Percentiles rank a stretch among this genome's conserved stretches.
phyloP scores from a whole-genome alignment of 2,113 vertebrate genomes.

The Cacatua alba region DNA sequence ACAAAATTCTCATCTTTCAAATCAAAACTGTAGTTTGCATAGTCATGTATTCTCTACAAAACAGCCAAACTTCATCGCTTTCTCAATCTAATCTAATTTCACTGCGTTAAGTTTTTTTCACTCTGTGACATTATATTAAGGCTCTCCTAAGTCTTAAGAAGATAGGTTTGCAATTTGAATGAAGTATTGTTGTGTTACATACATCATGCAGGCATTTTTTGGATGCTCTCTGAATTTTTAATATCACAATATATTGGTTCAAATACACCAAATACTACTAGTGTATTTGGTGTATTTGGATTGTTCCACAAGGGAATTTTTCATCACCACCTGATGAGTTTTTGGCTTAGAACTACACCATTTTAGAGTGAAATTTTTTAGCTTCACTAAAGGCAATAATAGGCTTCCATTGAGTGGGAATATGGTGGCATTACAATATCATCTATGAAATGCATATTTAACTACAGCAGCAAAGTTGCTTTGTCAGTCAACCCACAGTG shows the following conservation, averaged over 20 bases:
- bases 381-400: not conserved
- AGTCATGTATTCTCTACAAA: not conserved
- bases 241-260: not conserved
- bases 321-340: not conserved
- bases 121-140: not conserved
- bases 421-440: not conserved
- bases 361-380: not conserved
- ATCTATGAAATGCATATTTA: not conserved
- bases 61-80: not conserved
- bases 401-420: not conserved
- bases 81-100: not conserved
- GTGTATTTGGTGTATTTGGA: not conserved
- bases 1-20: not conserved
- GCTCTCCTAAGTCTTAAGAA: not conserved
- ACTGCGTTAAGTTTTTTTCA: not conserved
- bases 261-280: not conserved
- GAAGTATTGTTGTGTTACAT: not conserved
- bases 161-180: not conserved
- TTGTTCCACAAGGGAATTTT: not conserved
- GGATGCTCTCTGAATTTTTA: not conserved
- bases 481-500: not conserved
- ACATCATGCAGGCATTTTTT: not conserved
- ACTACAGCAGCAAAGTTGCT: not conserved
- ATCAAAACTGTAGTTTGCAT: not conserved
- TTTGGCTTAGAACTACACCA: not conserved